A percentile compares a stretch with the other conserved stretches of the same genome.
These are phyloP conservation scores for Allygus modestus DNA, from an alignment of 2,888 invertebrate species.

Conservation along the genomic window DNA sequence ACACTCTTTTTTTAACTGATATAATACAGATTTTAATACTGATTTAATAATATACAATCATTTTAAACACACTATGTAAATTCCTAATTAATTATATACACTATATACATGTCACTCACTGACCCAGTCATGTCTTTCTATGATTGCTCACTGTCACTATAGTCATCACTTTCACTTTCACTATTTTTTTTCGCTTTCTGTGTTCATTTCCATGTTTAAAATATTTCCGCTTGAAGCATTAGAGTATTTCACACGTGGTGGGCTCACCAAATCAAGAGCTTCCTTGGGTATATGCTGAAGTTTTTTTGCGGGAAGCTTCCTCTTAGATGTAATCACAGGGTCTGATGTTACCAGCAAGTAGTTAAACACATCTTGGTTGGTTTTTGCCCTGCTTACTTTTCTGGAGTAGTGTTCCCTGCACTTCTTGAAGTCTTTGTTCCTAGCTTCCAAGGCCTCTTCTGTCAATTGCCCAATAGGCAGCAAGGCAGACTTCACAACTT, in stretches of 20 bases:
- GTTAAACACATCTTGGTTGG: slow-evolving; percentile 7
- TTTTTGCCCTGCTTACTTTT: background rate
- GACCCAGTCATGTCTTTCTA: background rate
- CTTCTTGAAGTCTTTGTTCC: background rate
- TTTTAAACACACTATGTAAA: too few species aligned
- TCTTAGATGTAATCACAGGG: background rate
- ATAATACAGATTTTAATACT: too few species aligned
- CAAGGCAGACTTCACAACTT: background rate
- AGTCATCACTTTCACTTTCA: slow-evolving; percentile 22
- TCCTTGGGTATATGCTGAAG: background rate
- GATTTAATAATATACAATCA: too few species aligned
- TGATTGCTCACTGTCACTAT: slow-evolving; percentile 3
- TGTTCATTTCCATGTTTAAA: too few species aligned
- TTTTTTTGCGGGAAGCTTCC: slow-evolving; percentile 19
- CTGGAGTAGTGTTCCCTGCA: background rate
- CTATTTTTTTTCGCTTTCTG: background rate
- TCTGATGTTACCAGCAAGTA: slow-evolving; percentile 6
- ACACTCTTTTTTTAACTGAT: too few species aligned
- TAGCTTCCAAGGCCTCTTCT: background rate
- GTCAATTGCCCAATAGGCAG: background rate
- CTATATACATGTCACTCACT: too few species aligned
- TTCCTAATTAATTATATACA: too few species aligned
- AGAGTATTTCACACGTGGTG: background rate
- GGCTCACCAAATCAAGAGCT: slow-evolving; percentile 7
- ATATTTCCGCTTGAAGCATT: too few species aligned